Conservation (phyloP, 1,140 invertebrate species). For the Scaptomyza pallida region DNA sequence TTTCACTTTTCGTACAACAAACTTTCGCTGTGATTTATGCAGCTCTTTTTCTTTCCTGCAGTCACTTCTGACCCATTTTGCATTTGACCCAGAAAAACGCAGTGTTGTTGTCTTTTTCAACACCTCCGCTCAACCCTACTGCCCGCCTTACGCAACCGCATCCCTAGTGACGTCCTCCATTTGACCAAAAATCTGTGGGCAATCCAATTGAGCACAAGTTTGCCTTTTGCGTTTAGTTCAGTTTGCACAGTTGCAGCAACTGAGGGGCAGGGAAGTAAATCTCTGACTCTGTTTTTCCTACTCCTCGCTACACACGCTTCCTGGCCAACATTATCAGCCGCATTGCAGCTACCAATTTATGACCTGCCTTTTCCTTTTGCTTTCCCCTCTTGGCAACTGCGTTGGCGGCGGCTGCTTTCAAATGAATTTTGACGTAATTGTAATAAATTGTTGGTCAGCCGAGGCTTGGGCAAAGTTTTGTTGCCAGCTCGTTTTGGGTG, state of each 20-base stretch:
- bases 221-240: conserved; percentile 8
- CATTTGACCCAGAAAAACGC: conserved; percentile 61
- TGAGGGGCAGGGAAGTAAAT: background rate
- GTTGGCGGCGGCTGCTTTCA: conserved; percentile 57
- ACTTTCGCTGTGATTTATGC: conserved; percentile 72
- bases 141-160: conserved; percentile 11
- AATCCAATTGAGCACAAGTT: conserved; percentile 62
- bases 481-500: conserved; percentile 26
- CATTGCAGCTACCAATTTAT: conserved; percentile 78
- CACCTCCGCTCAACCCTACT: too few species aligned
- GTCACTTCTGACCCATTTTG: conserved; percentile 54
- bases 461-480: conserved; percentile 36
- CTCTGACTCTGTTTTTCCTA: conserved; percentile 13
- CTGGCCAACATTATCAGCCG: conserved; percentile 63
- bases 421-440: conserved; percentile 81
- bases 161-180: background rate
- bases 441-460: conserved; percentile 79
- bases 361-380: conserved; percentile 8
- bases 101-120: background rate
- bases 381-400: conserved; percentile 9
- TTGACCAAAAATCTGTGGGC: conserved; percentile 53
- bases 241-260: background rate
- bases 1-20: conserved; percentile 35
- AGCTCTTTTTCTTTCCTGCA: conserved; percentile 11
- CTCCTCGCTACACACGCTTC: background rate